These are phyloP conservation scores for Drosophila ananassae DNA, from an alignment of 1,140 invertebrate genomes.

Conservation along the genomic window DNA sequence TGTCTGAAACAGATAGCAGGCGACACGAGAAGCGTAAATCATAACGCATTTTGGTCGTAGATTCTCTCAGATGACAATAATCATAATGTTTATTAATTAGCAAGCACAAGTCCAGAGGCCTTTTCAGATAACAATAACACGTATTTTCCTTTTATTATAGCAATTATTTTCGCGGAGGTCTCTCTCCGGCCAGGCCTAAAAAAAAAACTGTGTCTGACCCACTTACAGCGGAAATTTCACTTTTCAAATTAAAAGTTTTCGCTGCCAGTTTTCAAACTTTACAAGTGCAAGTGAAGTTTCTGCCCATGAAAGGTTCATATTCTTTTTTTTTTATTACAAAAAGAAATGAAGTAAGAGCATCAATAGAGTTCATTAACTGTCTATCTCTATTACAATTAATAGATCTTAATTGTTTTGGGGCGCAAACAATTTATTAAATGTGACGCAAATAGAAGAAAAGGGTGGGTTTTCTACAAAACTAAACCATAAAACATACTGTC, in stretches of 20 bases:
- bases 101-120: conserved; percentile 30
- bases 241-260: conserved; percentile 48
- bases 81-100: conserved; percentile 55
- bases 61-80: conserved; percentile 37
- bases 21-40: conserved; percentile 37
- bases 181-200: too few relatives aligned
- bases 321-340: not conserved
- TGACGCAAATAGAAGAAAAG: conserved; percentile 13
- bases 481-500: not conserved
- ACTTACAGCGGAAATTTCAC: conserved; percentile 38
- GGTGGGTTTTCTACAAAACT: not conserved
- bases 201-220: conserved; percentile 9
- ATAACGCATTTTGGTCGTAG: conserved; percentile 34
- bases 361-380: not conserved
- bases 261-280: conserved; percentile 4
- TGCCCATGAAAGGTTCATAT: conserved; percentile 9
- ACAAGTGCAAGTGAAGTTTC: conserved; percentile 4
- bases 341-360: conserved; percentile 7
- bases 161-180: not conserved
- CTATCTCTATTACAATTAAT: conserved; percentile 22
- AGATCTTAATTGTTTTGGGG: conserved; percentile 19
- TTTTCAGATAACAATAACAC: conserved; percentile 22
- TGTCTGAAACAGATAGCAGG: conserved; percentile 47
- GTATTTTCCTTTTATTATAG: not conserved
- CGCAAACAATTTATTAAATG: conserved; percentile 18